Percentiles rank a stretch among this genome's conserved stretches.
phyloP scores from a whole-genome alignment of 2,888 invertebrate species.

The Reticulitermes lucifugus region DNA sequence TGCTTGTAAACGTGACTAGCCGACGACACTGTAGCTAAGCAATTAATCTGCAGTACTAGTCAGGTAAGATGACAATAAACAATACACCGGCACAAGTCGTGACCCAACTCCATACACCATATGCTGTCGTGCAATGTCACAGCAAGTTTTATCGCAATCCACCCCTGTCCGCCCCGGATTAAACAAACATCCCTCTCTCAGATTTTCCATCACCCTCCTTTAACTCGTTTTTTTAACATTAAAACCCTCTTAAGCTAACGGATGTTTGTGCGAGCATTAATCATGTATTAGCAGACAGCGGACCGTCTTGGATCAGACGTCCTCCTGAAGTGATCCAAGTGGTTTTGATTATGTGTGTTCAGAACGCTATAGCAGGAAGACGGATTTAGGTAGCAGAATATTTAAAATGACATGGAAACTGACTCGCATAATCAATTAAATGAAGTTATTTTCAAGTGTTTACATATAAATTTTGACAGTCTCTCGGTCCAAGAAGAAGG shows the following conservation, averaged over 20 bases:
- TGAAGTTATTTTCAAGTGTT: too few relatives aligned
- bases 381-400: too few relatives aligned
- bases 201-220: background rate
- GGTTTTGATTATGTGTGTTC: background rate
- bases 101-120: slow-evolving; percentile 4
- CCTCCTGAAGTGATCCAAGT: background rate
- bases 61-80: slow-evolving; percentile 18
- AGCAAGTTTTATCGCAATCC: background rate
- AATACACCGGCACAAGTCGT: background rate
- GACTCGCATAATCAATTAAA: too few relatives aligned
- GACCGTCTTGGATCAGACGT: background rate
- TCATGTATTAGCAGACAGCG: background rate
- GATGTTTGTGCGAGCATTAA: slow-evolving; percentile 29
- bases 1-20: too few relatives aligned
- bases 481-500: too few relatives aligned
- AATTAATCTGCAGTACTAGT: background rate
- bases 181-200: slow-evolving; percentile 35
- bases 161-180: slow-evolving; percentile 38
- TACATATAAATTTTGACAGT: too few relatives aligned
- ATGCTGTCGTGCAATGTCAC: slow-evolving; percentile 35
- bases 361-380: background rate
- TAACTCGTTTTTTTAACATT: background rate
- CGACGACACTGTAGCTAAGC: background rate
- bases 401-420: too few relatives aligned
- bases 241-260: slow-evolving; percentile 8